Evolutionary conservation across 2,113 vertebrate genomes (phyloP), one percentile per base, ranked within the genome.

Genomic region (Orientallactaga bullata): DNA sequence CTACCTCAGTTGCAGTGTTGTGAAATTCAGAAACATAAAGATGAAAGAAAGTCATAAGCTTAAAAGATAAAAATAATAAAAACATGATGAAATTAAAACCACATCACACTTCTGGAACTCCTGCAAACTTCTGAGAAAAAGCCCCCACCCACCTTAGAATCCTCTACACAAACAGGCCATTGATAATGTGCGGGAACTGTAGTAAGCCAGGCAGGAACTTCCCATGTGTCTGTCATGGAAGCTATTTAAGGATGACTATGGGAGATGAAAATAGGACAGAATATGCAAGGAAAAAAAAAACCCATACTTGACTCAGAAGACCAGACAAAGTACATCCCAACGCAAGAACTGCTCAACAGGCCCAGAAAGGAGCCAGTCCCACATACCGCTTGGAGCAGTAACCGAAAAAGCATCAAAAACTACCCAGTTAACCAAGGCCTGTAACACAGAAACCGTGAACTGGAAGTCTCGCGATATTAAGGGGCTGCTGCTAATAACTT

Each of bases 241-340:
- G n/a, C 17, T 80, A 71, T 5, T 32, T 72, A 15, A 42, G 18
- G 66, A n/a, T 71, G 35, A 82, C 13, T 79, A 8, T 24, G 78
- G 37, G 61, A 91, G 15, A 76, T 80, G 32, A 85, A 93, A 88
- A 95, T 55, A 37, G 85, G 58, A 93, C 65, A 69, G 20, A 42
- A 20, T 24, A 35, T n/a, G 71, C 3, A 90, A 30, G 58, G 60
- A 78, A 93, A 20, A 78, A 93, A 20, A 81, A 61, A 0, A 20
- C 4, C 30, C 42, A 47, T 47, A 42, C 15, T 93, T 10, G 28
- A 66, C 23, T 77, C 21, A 47, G 35, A 85, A 86, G 60, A 61
- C 16, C 51, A n/a, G 79, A 35, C 9, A 58, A 72, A 63, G 35
- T 51, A 51, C 3, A 37, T 37, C 32, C 11, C 26, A 60, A n/a